Conservation (phyloP, 2,888 invertebrate species). For the Steromphala cineraria region DNA sequence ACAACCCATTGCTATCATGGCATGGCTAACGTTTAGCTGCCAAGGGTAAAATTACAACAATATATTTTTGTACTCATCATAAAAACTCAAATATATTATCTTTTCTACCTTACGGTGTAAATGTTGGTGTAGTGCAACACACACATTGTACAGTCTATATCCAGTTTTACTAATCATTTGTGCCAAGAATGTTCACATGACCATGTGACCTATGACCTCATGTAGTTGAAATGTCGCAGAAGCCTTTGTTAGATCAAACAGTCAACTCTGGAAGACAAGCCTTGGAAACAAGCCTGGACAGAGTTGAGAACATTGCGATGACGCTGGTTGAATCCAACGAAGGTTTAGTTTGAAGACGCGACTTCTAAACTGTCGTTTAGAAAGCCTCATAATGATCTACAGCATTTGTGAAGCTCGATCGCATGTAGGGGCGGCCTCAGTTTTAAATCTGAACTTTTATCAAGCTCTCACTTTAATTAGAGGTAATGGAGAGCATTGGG, state of each 20-base stretch:
- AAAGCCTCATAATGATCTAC: no score
- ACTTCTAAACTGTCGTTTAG: no score
- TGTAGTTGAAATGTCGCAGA: constrained; percentile 1
- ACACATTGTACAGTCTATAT: constrained; percentile 13
- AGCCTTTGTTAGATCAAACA: not conserved
- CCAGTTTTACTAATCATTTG: constrained; percentile 17
- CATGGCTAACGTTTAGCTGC: constrained; percentile 10
- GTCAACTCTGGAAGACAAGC: no score
- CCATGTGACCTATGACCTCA: not conserved
- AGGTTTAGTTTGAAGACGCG: no score
- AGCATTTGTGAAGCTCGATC: no score
- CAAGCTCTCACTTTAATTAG: no score
- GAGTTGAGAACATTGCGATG: no score
- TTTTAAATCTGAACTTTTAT: no score
- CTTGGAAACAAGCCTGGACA: no score
- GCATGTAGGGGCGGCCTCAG: no score
- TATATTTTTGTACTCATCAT: constrained; percentile 17
- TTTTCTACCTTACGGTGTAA: constrained; percentile 15
- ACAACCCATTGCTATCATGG: constrained; percentile 1
- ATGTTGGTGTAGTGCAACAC: constrained; percentile 5
- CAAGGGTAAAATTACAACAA: constrained; percentile 16
- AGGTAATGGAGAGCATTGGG: no score
- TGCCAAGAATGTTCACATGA: constrained; percentile 15
- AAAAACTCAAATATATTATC: constrained; percentile 19
- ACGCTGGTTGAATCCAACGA: no score